Evolutionary conservation across 1,140 invertebrate species (phyloP).

Genomic region (Cherax quadricarinatus): DNA sequence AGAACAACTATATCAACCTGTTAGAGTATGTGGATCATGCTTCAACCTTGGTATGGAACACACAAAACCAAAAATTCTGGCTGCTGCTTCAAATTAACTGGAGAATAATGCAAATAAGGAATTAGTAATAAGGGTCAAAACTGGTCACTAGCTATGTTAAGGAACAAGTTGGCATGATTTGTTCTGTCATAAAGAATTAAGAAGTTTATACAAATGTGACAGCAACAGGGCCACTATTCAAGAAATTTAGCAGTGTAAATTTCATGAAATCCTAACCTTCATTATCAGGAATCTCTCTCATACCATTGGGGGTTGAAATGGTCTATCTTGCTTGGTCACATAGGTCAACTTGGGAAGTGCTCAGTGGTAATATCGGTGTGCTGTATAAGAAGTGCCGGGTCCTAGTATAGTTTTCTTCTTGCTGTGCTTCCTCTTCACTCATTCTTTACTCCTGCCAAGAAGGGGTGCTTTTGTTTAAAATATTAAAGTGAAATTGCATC

Average conservation of each 20-base stretch:
- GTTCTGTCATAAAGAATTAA: neutral
- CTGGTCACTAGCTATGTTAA: neutral
- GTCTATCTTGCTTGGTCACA: neutral
- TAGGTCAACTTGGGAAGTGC: constrained; percentile 24
- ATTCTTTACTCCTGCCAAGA: neutral
- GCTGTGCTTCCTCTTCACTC: neutral
- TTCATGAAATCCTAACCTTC: neutral
- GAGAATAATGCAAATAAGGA: constrained; percentile 3
- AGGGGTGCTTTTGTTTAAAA: neutral
- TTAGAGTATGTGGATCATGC: constrained; percentile 83
- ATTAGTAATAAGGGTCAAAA: neutral
- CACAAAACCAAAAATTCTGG: constrained; percentile 59
- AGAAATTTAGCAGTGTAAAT: neutral
- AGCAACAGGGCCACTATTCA: neutral
- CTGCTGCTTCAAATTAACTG: constrained; percentile 54
- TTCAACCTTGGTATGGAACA: constrained; percentile 51
- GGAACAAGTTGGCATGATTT: neutral
- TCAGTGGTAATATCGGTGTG: constrained; percentile 18
- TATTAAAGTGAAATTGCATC: neutral
- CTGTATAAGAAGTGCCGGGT: constrained; percentile 8
- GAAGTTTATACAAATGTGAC: neutral
- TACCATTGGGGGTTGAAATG: neutral
- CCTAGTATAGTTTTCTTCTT: constrained; percentile 18
- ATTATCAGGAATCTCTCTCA: neutral
- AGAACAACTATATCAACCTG: constrained; percentile 88